Conservation (phyloP, 2,797 vertebrate genomes). For the Cryptoblepharus egeriae region DNA sequence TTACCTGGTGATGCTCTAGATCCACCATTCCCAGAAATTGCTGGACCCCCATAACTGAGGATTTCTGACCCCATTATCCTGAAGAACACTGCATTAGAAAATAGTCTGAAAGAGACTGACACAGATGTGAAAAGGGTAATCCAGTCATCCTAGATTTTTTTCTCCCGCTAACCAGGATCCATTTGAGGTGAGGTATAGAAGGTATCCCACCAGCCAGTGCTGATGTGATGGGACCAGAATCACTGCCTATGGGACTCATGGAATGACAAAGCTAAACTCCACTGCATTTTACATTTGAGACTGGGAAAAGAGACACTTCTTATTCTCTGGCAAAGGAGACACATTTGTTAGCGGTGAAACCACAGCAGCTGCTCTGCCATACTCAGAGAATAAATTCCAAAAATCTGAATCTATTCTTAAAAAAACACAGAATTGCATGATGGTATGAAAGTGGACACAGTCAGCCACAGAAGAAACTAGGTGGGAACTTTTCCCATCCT, state of each 20-base stretch:
- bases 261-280: not conserved
- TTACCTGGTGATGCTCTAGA: too few species aligned
- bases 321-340: not conserved
- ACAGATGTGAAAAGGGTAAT: not conserved
- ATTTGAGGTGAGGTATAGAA: not conserved
- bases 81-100: too few species aligned
- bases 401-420: not conserved
- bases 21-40: too few species aligned
- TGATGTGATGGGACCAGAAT: not conserved
- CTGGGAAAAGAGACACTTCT: not conserved
- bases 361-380: not conserved
- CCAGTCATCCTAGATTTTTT: not conserved
- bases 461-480: too few species aligned
- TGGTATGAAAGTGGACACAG: not conserved
- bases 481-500: not conserved
- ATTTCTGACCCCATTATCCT: too few species aligned
- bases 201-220: not conserved
- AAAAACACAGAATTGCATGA: not conserved
- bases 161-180: not conserved
- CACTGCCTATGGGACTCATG: not conserved
- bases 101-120: not conserved
- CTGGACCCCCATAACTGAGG: too few species aligned
- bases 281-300: not conserved
- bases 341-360: not conserved
- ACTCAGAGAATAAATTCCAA: not conserved